Evolutionary conservation across 2,888 invertebrate species (phyloP).

Genomic region (Brachypterus glaber): DNA sequence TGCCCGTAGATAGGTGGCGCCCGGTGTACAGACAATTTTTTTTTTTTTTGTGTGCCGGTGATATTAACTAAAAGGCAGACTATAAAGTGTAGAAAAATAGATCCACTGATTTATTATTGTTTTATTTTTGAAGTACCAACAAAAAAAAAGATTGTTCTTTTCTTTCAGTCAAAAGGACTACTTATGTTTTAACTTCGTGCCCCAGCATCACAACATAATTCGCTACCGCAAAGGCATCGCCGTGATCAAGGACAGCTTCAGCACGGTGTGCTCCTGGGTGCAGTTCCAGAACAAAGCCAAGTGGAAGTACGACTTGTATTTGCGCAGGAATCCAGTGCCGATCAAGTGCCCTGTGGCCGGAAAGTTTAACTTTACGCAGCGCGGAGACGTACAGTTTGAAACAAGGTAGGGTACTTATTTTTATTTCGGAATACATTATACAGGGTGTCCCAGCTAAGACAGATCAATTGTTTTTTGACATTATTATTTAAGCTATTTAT

Average conservation of each 20-base stretch:
- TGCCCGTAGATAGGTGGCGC: too few species aligned
- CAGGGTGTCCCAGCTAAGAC: too few species aligned
- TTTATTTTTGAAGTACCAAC: too few species aligned
- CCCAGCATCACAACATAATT: constrained; percentile 91
- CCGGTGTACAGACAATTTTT: too few species aligned
- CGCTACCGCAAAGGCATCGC: constrained; percentile 81
- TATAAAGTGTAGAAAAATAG: too few species aligned
- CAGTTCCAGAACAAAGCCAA: constrained; percentile 75
- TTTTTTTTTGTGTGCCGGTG: too few species aligned
- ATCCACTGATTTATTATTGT: too few species aligned
- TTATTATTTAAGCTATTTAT: too few species aligned
- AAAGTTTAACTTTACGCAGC: constrained; percentile 88
- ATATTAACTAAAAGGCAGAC: too few species aligned
- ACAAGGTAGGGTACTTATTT: constrained; percentile 49
- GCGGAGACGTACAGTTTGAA: constrained; percentile 81
- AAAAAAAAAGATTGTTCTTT: too few species aligned
- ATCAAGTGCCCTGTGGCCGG: constrained; percentile 94
- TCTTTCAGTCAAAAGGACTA: constrained; percentile 85
- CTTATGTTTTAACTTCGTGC: constrained; percentile 92
- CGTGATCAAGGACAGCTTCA: constrained; percentile 81
- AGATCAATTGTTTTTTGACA: too few species aligned
- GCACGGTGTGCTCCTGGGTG: constrained; percentile 90
- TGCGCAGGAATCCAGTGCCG: constrained; percentile 81
- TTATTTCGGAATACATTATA: neutral
- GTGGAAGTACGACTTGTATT: constrained; percentile 81